Evolutionary conservation across 1,140 invertebrate species (phyloP), one percentile per base, ranked within the genome.

Genomic region (Sinonovacula constricta): DNA sequence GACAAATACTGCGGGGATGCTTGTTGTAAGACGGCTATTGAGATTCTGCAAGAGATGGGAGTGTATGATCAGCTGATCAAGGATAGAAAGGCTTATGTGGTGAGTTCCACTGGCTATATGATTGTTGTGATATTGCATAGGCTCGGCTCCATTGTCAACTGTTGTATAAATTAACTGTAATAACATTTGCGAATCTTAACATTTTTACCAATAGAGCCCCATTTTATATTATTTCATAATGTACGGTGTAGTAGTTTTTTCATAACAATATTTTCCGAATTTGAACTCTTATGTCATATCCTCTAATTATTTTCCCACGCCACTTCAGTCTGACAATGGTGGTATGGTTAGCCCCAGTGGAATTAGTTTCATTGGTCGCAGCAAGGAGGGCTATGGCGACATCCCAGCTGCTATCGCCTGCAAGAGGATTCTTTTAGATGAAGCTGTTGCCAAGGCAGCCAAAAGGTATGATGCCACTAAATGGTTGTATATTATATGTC

Each of bases 1-100:
- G 87, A 88, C 79, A 88, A 88, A 62, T 86, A 87, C 60, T 88
- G 86, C 71, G 87, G 87, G 10, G 86, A 87, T 85, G 86, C 86
- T 14, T 86, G 87, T 10, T 86, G 86, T 74, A 88, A 87, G 68
- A 88, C 87, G 18, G 87, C 79, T 53, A 88, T 88, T 65, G 87
- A 88, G 67, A 86, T 88, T 51, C 74, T 88, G 4, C 79, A 82
- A 53, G 87, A 88, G 18, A 88, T 88, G 87, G 86, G 85, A 12
- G 68, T 88, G 14, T 86, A 87, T 72, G 80, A 87, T 15, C 66
- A 84, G 53, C 81, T 88, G 14, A 71, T 88, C 14, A 80, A 79
- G 45, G 79, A 85, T 60, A 84, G 84, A 26, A 88, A 88, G 54
- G 86, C 85, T 30, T 80, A 81, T 81, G 71, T 88, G 30, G 87